phyloP scores from a whole-genome alignment of 2,888 invertebrate genomes.

The Diaprepes abbreviatus region DNA sequence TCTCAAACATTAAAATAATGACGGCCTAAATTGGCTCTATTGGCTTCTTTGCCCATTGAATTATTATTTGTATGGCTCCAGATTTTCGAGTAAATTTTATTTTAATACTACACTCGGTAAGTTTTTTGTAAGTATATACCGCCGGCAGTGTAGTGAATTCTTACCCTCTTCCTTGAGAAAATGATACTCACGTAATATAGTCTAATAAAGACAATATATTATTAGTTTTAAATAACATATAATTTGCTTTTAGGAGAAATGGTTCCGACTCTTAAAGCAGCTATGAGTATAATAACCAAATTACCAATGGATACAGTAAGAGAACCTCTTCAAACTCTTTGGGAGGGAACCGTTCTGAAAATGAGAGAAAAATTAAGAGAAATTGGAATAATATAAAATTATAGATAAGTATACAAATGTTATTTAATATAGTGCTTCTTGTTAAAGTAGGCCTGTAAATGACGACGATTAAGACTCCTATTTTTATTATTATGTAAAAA shows the following conservation, averaged over 20 bases:
- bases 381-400: slow-evolving; percentile 56
- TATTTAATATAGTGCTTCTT: slow-evolving; percentile 5
- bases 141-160: too few species aligned
- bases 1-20: too few species aligned
- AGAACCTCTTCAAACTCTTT: slow-evolving; percentile 71
- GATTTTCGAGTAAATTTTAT: too few species aligned
- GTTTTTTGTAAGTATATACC: too few species aligned
- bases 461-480: neutral
- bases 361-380: slow-evolving; percentile 56
- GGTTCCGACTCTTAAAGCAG: slow-evolving; percentile 79
- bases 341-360: slow-evolving; percentile 59
- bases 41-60: too few species aligned
- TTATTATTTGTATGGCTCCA: too few species aligned
- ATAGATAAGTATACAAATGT: slow-evolving; percentile 5
- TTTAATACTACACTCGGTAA: too few species aligned
- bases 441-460: slow-evolving; percentile 5
- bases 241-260: slow-evolving; percentile 76
- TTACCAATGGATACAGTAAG: slow-evolving; percentile 76
- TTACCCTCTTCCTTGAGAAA: too few species aligned
- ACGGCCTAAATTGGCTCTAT: too few species aligned
- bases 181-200: too few species aligned
- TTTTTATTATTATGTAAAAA: slow-evolving; percentile 7
- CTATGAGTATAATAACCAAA: slow-evolving; percentile 75
- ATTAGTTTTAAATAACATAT: too few species aligned
- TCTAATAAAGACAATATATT: too few species aligned